phyloP scores from a whole-genome alignment of 2,113 vertebrate species.

The Manacus vitellinus region DNA sequence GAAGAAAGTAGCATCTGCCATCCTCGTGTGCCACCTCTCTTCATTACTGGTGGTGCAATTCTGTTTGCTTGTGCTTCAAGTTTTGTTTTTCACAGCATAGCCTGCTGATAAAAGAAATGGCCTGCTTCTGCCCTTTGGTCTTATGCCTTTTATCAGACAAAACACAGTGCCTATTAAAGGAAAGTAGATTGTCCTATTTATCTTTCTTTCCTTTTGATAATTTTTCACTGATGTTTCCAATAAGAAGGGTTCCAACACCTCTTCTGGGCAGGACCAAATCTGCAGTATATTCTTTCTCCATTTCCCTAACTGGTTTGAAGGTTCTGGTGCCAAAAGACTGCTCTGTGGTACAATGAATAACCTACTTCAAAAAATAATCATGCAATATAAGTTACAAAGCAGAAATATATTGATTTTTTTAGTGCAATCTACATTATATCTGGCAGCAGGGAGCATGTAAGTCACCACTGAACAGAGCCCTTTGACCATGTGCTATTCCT shows the following conservation, averaged over 20 bases:
- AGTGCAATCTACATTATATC: neutral
- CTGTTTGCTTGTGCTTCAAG: neutral
- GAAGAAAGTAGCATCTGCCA: neutral
- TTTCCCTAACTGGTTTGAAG: neutral
- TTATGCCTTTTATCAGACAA: neutral
- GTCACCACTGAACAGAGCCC: neutral
- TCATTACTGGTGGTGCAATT: neutral
- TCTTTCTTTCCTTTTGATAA: neutral
- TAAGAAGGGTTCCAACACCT: neutral
- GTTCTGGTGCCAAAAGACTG: neutral
- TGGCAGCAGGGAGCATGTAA: neutral
- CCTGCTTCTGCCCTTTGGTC: neutral
- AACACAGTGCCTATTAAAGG: neutral
- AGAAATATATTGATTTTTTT: constrained; percentile 22
- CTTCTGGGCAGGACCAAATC: neutral
- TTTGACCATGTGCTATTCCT: neutral
- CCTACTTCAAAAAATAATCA: constrained; percentile 11
- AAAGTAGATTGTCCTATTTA: neutral
- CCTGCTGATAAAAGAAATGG: neutral
- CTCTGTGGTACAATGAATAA: neutral
- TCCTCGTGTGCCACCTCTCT: neutral
- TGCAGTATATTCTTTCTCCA: neutral
- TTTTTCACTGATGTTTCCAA: neutral
- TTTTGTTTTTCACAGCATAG: neutral
- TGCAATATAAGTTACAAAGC: neutral